phyloP scores from a whole-genome alignment of 2,888 invertebrate genomes.

The Xylophagus ater region DNA sequence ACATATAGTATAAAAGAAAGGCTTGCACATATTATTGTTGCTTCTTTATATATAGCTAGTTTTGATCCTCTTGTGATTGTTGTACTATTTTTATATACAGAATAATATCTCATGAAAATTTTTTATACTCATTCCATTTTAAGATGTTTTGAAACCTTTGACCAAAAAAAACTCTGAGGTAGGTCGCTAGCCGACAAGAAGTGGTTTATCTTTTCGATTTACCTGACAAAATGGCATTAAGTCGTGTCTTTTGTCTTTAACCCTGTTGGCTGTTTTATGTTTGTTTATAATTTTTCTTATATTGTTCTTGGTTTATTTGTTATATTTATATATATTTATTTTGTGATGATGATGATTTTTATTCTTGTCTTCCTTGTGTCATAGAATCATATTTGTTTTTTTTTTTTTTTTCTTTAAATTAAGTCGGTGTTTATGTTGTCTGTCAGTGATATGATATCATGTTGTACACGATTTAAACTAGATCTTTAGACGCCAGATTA shows the following conservation, averaged over 20 bases:
- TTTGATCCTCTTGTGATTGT: no score
- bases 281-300: conserved; percentile 18
- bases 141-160: conserved; percentile 12
- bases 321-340: conserved; percentile 1
- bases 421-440: conserved; percentile 1
- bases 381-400: neutral
- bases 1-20: no score
- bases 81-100: no score
- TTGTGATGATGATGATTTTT: neutral
- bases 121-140: conserved; percentile 8
- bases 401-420: neutral
- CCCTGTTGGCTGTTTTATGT: conserved; percentile 21
- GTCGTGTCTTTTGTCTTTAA: conserved; percentile 23
- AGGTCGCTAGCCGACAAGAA: no score
- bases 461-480: neutral
- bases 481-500: no score
- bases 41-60: no score
- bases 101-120: no score
- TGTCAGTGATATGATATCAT: neutral
- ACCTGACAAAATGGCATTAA: conserved; percentile 24
- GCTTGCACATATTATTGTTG: no score
- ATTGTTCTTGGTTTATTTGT: conserved; percentile 6
- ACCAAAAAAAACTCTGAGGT: conserved; percentile 20
- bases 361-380: neutral
- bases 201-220: conserved; percentile 20